Evolutionary conservation across 2,113 vertebrate species (phyloP).

Genomic region (Oryzias melastigma): DNA sequence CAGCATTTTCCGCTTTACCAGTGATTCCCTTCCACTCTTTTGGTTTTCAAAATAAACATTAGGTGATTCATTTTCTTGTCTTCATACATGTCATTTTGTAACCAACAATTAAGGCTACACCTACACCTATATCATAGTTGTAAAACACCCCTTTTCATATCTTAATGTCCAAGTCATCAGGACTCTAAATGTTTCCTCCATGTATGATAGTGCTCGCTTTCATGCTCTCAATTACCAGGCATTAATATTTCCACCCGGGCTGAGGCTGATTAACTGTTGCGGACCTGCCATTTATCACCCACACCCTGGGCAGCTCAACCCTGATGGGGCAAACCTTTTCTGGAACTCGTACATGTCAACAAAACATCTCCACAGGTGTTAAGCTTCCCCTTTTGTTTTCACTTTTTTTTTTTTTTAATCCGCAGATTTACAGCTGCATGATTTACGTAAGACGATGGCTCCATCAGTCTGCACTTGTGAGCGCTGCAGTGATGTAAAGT

Average conservation of each 20-base stretch:
- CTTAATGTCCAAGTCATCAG: conserved; percentile 27
- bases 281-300: conserved; percentile 57
- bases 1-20: conserved; percentile 60
- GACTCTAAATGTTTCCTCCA: conserved; percentile 31
- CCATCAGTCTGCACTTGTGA: conserved; percentile 20
- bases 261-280: conserved; percentile 64
- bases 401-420: conserved; percentile 37
- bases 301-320: conserved; percentile 39
- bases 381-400: conserved; percentile 40
- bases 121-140: conserved; percentile 17
- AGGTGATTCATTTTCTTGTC: conserved; percentile 37
- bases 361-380: conserved; percentile 52
- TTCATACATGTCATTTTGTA: conserved; percentile 12
- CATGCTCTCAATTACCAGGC: conserved; percentile 56
- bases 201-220: conserved; percentile 30
- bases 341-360: conserved; percentile 66
- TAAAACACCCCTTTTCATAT: conserved; percentile 20
- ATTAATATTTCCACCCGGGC: conserved; percentile 62
- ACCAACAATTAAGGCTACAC: conserved; percentile 22
- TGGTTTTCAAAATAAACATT: conserved; percentile 57
- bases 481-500: conserved; percentile 1
- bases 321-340: conserved; percentile 62
- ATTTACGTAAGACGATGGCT: conserved; percentile 33
- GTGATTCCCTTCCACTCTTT: conserved; percentile 59
- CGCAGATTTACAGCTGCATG: conserved; percentile 41